phyloP scores from a whole-genome alignment of 2,113 vertebrate species.

The Epinephelus lanceolatus region DNA sequence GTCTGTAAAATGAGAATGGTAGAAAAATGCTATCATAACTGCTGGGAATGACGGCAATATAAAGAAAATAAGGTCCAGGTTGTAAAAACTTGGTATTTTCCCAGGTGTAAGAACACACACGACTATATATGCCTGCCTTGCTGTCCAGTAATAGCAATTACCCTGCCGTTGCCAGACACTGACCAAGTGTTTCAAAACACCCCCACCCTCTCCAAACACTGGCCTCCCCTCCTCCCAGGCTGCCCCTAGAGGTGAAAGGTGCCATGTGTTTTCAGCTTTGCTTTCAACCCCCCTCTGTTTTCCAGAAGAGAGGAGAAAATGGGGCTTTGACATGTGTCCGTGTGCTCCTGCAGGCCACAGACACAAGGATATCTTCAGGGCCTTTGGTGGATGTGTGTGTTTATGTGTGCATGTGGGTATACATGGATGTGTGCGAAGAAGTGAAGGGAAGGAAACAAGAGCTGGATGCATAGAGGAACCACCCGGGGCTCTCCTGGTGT shows the following conservation, averaged over 20 bases:
- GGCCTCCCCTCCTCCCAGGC: constrained; percentile 29
- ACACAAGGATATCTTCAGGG: constrained; percentile 52
- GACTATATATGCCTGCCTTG: background rate
- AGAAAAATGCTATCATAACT: constrained; percentile 1
- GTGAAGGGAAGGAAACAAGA: constrained; percentile 73
- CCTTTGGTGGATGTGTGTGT: constrained; percentile 33
- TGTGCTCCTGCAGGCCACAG: constrained; percentile 42
- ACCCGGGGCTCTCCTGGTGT: constrained; percentile 70
- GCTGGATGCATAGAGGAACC: constrained; percentile 62
- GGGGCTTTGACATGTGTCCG: constrained; percentile 61
- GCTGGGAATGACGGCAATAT: background rate
- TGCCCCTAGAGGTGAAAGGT: constrained; percentile 77
- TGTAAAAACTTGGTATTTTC: constrained; percentile 30
- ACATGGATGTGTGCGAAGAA: constrained; percentile 35
- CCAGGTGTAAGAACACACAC: constrained; percentile 33
- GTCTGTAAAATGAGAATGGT: constrained; percentile 10
- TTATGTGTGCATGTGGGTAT: constrained; percentile 22
- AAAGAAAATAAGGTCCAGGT: constrained; percentile 22
- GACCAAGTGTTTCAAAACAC: constrained; percentile 69
- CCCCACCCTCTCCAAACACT: constrained; percentile 33
- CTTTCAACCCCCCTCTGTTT: constrained; percentile 50
- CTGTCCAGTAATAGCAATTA: constrained; percentile 48
- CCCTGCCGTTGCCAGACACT: constrained; percentile 52
- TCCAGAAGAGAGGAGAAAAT: constrained; percentile 59
- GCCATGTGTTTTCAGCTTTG: constrained; percentile 75